A percentile compares a stretch with the other conserved stretches of the same genome.
phyloP scores from a whole-genome alignment of 2,888 invertebrate genomes.

The Hyppa rectilinea region DNA sequence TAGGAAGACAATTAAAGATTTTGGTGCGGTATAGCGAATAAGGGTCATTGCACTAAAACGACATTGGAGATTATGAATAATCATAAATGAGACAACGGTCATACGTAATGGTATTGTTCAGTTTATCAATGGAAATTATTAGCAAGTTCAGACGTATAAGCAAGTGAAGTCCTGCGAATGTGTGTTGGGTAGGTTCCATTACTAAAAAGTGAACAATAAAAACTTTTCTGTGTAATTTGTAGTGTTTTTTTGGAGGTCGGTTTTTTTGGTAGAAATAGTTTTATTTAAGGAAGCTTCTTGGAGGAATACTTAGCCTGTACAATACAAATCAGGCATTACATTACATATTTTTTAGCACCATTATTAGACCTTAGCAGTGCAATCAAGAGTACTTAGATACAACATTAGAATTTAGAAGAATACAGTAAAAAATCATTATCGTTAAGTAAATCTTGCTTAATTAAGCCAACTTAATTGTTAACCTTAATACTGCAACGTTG shows the following conservation, averaged over 20 bases:
- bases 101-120: not conserved
- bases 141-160: not conserved
- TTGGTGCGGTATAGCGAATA: not conserved
- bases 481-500: slow-evolving; percentile 8
- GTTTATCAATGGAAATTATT: not conserved
- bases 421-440: not conserved
- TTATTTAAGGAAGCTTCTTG: not conserved
- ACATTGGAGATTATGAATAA: slow-evolving; percentile 12
- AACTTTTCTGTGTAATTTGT: too few relatives aligned
- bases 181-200: too few relatives aligned
- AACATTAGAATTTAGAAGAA: not conserved
- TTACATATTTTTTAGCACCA: not conserved
- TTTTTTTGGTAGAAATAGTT: too few relatives aligned
- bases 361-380: too few relatives aligned
- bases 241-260: too few relatives aligned
- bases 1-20: not conserved
- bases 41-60: slow-evolving; percentile 16
- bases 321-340: not conserved
- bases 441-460: slow-evolving; percentile 24
- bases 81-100: not conserved
- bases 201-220: too few relatives aligned
- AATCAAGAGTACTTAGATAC: not conserved
- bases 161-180: too few relatives aligned
- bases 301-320: not conserved
- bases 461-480: slow-evolving; percentile 23